These are phyloP conservation scores for Chaenodraco wilsoni DNA, from an alignment of 2,797 vertebrate species.

Conservation along the genomic window DNA sequence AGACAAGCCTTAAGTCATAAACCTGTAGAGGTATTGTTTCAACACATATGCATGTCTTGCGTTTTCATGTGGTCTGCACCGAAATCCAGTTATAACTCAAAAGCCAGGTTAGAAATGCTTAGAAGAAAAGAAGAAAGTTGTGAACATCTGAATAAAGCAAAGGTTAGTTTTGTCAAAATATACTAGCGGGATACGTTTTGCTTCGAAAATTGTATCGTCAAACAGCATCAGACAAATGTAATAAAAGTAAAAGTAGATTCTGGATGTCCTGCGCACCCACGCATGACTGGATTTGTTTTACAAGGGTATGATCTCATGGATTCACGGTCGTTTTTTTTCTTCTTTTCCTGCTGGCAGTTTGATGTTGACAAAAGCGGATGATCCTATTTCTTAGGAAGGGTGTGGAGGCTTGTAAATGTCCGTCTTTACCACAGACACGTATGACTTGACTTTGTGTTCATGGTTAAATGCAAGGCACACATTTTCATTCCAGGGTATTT, in stretches of 20 bases:
- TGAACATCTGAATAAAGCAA: background rate
- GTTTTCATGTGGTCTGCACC: background rate
- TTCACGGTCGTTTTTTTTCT: background rate
- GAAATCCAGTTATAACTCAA: background rate
- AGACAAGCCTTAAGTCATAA: background rate
- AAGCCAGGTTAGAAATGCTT: background rate
- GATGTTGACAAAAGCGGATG: conserved; percentile 6
- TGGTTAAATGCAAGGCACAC: conserved; percentile 47
- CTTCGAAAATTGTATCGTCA: background rate
- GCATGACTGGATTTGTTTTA: conserved; percentile 55
- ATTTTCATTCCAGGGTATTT: conserved; percentile 58
- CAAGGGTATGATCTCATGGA: conserved; percentile 19
- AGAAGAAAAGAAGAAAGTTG: background rate
- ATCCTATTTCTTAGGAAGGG: conserved; percentile 9
- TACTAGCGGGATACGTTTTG: background rate
- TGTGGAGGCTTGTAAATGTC: conserved; percentile 39
- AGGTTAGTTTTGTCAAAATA: background rate
- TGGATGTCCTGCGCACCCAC: background rate
- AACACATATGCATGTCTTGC: background rate
- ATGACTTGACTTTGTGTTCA: conserved; percentile 47
- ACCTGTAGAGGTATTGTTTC: background rate
- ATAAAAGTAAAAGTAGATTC: background rate
- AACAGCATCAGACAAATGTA: background rate
- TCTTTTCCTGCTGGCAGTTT: background rate
- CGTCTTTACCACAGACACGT: conserved; percentile 42